Percentiles rank a stretch among this genome's conserved stretches.
phyloP scores from a whole-genome alignment of 2,113 vertebrate genomes.

The human region GRCh38 chr14:98981001-98981500 shows the following conservation, averaged over 20 bases:
- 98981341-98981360: too few relatives aligned
- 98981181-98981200: too few relatives aligned
- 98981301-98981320: neutral
- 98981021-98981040: neutral
- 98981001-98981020: neutral
- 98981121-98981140: rapidly evolving
- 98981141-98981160: neutral
- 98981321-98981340: too few relatives aligned
- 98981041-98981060: neutral
- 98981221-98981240: neutral
- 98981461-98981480: rapidly evolving
- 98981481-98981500: too few relatives aligned
- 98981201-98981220: too few relatives aligned
- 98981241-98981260: neutral
- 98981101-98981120: neutral
- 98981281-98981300: neutral
- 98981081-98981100: neutral
- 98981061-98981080: too few relatives aligned
- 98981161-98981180: neutral
- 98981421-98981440: too few relatives aligned
- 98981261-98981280: neutral
- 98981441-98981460: too few relatives aligned
- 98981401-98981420: too few relatives aligned
- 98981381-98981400: too few relatives aligned
- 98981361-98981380: too few relatives aligned